Base-by-base conservation (phyloP, 2,797 vertebrate species). In the Ptychobarbus kaznakovi region DNA sequence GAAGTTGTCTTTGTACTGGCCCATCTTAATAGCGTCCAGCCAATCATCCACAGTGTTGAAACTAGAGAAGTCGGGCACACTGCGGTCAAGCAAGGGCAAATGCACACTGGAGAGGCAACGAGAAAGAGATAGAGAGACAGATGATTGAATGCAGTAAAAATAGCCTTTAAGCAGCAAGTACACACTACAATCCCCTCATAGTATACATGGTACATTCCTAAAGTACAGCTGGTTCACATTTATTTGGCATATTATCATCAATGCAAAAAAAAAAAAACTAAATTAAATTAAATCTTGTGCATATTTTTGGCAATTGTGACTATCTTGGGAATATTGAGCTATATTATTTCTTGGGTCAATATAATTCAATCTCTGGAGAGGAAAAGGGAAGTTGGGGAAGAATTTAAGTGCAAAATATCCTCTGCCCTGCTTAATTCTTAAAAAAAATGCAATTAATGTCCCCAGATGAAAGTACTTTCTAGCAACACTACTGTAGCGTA, bases 21-120 rank as follows among this genome's bases (percentile, higher is more conserved):
- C 97, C 98, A 99, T 99, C 95, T 99, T 99, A 94, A 99, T 99
- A 94, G 98, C 98, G 15, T 99, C 98, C 92, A 99, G 95, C 98
- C 98, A 99, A 88, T 99, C 98, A 0, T 98, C 98, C 94, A 99
- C 98, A 0, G 96, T 97, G 94, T 96, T 97, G 95, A 99, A 99
- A 95, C 97, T 99, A 94, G 96, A 97, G 90, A 99, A 99, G 91
- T 99, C 98, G 0, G 98, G 98, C 91, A 99, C 94, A 42, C 98
- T 99, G 92, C 98, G 98, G 93, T 99, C 98, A 90, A 99, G 94
- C 69, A 99, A 96, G 0, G 98, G 98, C 81, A 99, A 97, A 92
- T 97, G 98, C 91, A 99, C 97, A 86, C 98, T 99, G 91, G 42
- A 91, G 88, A 81, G 82, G 42, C 11, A 80, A 69, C 38, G 42